Evolutionary conservation across 2,888 invertebrate species (phyloP).

Genomic region (Masnerella sp.): DNA sequence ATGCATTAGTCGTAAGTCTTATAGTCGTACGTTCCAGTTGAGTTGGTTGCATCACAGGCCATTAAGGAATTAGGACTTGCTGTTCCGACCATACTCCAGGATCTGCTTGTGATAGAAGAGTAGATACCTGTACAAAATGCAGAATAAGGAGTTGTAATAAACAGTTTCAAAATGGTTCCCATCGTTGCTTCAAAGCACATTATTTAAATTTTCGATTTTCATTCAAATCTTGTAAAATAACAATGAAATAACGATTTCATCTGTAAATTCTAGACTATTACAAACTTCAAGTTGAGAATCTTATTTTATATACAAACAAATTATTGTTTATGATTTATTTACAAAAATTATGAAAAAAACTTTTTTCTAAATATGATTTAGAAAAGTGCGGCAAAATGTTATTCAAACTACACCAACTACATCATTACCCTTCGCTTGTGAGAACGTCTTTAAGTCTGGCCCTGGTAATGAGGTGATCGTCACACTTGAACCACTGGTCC

Average conservation of each 20-base stretch:
- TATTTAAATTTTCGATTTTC: too few relatives aligned
- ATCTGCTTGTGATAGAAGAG: conserved; percentile 98
- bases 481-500: conserved; percentile 97
- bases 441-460: conserved; percentile 94
- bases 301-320: too few relatives aligned
- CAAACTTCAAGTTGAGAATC: too few relatives aligned
- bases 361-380: too few relatives aligned
- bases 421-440: conserved; percentile 92
- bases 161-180: not conserved
- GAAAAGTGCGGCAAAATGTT: too few relatives aligned
- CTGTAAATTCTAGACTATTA: too few relatives aligned
- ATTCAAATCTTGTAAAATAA: too few relatives aligned
- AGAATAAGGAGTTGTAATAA: not conserved
- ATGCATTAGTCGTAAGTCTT: not conserved
- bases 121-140: conserved; percentile 84
- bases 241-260: too few relatives aligned
- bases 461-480: conserved; percentile 95
- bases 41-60: conserved; percentile 41
- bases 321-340: too few relatives aligned
- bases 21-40: not conserved
- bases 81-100: conserved; percentile 85
- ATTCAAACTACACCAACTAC: not conserved
- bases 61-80: conserved; percentile 70
- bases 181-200: too few relatives aligned
- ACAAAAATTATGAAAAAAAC: too few relatives aligned